A percentile compares a stretch with the other conserved stretches of the same genome.
Evolutionary conservation across 1,140 invertebrate species (phyloP).

Genomic region (Saccostrea cuccullata): DNA sequence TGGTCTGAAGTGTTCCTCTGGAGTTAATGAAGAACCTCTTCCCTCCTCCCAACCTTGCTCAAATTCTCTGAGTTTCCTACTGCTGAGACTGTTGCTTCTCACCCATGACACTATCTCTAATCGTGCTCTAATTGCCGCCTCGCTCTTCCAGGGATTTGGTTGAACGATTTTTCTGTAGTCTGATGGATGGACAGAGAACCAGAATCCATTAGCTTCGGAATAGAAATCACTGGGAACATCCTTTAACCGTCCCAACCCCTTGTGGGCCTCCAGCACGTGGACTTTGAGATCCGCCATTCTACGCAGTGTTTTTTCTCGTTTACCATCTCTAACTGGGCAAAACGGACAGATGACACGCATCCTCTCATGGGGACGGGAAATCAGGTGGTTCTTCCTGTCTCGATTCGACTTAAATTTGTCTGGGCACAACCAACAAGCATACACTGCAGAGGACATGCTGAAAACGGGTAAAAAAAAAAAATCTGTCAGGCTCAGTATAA

Average conservation of each 20-base stretch:
- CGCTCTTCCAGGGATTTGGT: not conserved
- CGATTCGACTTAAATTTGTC: constrained; percentile 16
- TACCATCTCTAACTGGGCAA: not conserved
- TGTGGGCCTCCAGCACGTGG: not conserved
- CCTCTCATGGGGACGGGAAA: constrained; percentile 15
- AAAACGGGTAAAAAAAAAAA: too few relatives aligned
- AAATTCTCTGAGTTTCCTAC: too few relatives aligned
- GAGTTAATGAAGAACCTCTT: not conserved
- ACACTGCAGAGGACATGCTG: too few relatives aligned
- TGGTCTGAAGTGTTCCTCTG: not conserved
- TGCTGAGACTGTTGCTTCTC: not conserved
- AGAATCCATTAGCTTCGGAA: constrained; percentile 28
- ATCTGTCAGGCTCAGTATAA: too few relatives aligned
- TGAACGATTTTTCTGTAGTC: not conserved
- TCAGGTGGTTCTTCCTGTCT: constrained; percentile 40
- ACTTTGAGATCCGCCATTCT: not conserved
- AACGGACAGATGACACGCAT: not conserved
- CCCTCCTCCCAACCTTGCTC: not conserved
- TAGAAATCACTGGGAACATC: not conserved
- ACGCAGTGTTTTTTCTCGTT: not conserved
- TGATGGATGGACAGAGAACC: not conserved
- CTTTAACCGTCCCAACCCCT: not conserved
- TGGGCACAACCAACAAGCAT: too few relatives aligned
- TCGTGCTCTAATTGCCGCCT: not conserved
- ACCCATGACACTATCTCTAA: not conserved